phyloP scores from a whole-genome alignment of 2,797 vertebrate species.

The Chrosomus eos region DNA sequence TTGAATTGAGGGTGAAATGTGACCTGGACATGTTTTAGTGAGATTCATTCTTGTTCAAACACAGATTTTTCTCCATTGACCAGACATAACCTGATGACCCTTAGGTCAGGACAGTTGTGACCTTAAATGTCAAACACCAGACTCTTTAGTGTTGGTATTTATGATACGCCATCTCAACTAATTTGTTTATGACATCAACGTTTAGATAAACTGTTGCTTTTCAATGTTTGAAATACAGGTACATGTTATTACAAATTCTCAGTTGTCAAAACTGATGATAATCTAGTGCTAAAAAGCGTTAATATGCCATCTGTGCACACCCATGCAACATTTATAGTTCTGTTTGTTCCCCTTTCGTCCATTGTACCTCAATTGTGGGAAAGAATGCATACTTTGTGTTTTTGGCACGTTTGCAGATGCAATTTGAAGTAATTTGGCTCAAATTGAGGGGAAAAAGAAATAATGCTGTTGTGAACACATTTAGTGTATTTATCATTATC shows the following conservation, averaged over 20 bases:
- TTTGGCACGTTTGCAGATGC: slow-evolving; percentile 59
- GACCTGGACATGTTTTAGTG: slow-evolving; percentile 17
- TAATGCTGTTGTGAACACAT: slow-evolving; percentile 56
- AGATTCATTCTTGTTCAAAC: not conserved
- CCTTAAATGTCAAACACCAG: slow-evolving; percentile 32
- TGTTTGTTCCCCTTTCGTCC: slow-evolving; percentile 13
- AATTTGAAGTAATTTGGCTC: slow-evolving; percentile 66
- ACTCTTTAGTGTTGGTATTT: slow-evolving; percentile 27
- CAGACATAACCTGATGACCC: slow-evolving; percentile 32
- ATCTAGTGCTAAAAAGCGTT: not conserved
- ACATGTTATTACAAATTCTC: not conserved
- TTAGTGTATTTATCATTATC: slow-evolving; percentile 56
- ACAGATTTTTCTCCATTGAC: not conserved
- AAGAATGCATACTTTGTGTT: slow-evolving; percentile 61
- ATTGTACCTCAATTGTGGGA: slow-evolving; percentile 63
- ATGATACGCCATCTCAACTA: slow-evolving; percentile 12
- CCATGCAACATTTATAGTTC: not conserved
- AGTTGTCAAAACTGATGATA: not conserved
- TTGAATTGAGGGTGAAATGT: not conserved
- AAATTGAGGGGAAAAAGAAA: slow-evolving; percentile 61
- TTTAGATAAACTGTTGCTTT: not conserved
- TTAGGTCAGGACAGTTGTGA: slow-evolving; percentile 19
- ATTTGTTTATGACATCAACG: slow-evolving; percentile 8
- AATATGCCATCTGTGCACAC: not conserved
- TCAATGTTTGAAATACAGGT: not conserved